Evolutionary conservation across 2,888 invertebrate species (phyloP).

Genomic region (Griposia aprilina): DNA sequence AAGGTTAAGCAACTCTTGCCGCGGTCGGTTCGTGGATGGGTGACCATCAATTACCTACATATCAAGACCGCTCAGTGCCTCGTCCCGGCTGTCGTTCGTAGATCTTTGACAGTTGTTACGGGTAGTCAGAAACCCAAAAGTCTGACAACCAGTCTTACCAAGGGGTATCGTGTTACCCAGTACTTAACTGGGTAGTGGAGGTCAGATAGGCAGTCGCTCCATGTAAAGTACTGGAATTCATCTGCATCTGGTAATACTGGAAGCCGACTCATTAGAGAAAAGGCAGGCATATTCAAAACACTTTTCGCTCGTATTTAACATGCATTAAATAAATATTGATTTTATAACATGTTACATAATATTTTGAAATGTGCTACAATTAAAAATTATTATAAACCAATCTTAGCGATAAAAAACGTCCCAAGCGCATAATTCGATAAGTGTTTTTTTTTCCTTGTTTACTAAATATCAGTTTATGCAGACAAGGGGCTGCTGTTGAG

Average conservation of each 20-base stretch:
- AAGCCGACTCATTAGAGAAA: background rate
- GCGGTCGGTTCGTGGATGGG: background rate
- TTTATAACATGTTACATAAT: constrained; percentile 6
- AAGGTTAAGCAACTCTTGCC: background rate
- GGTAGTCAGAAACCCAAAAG: background rate
- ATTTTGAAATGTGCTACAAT: background rate
- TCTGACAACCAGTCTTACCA: background rate
- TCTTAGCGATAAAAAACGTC: background rate
- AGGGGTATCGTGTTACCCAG: background rate
- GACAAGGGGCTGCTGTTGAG: background rate
- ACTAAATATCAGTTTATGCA: background rate
- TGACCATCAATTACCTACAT: background rate
- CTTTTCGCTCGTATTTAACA: background rate
- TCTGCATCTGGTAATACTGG: background rate
- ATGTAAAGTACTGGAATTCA: too few species aligned
- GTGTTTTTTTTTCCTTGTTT: background rate
- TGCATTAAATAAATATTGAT: background rate
- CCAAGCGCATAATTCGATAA: background rate
- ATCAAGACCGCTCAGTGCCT: background rate
- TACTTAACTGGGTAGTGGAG: background rate
- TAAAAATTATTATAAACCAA: background rate
- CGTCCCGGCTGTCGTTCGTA: background rate
- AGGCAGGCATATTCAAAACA: background rate
- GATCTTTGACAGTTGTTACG: background rate
- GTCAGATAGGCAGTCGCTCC: background rate